These are phyloP conservation scores for Teleopsis dalmanni DNA, from an alignment of 1,140 invertebrate genomes.

Conservation along the genomic window DNA sequence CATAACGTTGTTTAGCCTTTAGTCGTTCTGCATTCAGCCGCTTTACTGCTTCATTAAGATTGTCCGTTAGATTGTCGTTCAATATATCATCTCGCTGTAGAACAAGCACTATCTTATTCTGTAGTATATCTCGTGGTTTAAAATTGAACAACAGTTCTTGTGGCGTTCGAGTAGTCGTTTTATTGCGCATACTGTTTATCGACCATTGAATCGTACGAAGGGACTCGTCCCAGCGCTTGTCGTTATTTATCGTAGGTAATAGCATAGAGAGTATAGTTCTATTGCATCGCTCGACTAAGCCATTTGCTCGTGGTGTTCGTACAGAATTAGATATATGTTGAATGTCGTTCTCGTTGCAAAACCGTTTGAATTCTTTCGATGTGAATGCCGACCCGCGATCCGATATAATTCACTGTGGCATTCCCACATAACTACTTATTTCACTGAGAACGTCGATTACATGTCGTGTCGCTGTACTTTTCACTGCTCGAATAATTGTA, in stretches of 20 bases:
- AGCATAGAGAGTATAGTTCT: conserved; percentile 6
- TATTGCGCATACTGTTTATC: conserved; percentile 6
- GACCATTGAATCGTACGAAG: conserved; percentile 1
- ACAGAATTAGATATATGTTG: conserved; percentile 29
- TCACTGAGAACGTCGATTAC: no score
- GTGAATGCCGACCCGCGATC: no score
- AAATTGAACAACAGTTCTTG: conserved; percentile 7
- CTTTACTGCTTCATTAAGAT: background rate
- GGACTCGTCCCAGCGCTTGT: conserved; percentile 5
- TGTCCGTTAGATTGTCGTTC: background rate
- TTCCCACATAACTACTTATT: no score
- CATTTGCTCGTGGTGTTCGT: conserved; percentile 25
- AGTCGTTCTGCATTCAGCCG: conserved; percentile 2
- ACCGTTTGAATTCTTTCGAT: no score
- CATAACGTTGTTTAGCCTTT: conserved; percentile 10
- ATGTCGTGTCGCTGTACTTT: no score
- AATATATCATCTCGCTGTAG: background rate
- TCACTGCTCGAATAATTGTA: no score
- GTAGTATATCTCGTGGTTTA: conserved; percentile 9
- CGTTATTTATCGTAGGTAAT: background rate
- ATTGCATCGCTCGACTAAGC: conserved; percentile 15
- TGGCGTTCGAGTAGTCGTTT: background rate
- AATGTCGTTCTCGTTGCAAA: no score
- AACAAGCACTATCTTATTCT: conserved; percentile 7
- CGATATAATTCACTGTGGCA: no score